Evolutionary conservation across 2,113 vertebrate genomes (phyloP), one percentile per base, ranked within the genome.

Genomic region (Lepus europaeus): DNA sequence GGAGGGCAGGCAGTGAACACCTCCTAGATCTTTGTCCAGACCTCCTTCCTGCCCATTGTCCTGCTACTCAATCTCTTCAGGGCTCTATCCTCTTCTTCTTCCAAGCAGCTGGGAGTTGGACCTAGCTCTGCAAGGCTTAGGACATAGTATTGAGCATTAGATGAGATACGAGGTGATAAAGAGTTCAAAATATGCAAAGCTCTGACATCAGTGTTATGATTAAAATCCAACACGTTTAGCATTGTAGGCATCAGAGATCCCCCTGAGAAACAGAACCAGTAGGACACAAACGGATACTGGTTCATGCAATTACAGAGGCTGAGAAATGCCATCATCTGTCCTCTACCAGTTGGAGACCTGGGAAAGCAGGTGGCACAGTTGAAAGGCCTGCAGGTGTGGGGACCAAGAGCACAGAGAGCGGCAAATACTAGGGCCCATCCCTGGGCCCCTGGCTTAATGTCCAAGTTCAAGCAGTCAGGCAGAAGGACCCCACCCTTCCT

Each of bases 1-100:
- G 45, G 12, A 25, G 66, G 19, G 9, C 29, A 76, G 4, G 1
- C 12, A 20, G 19, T 16, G 0, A 0, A 9, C 2, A 14, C 70
- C 19, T 36, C 72, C 2, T 36, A 14, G 25, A 5, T 81, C 69
- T 56, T 49, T 22, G 51, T 22, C 66, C 23, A 9, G 39, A 5
- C 7, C 20, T 3, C 29, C 31, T 31, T 2, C 4, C 11, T 17
- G 3, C 0, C 12, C 6, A 5, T 33, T 31, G 53, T 0, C 9
- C 5, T 63, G 4, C 39, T 10, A 2, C 33, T 73, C 13, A 14
- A 25, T 39, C 49, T 73, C 59, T 51, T 8, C 14, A 9, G 36
- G 5, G 1, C 27, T 69, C 29, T 7, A 1, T 20, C 23, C n/a
- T 20, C 72, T 64, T 66, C 61, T 56, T 45, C 45, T 6, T 45